A percentile compares a stretch with the other conserved stretches of the same genome.
phyloP scores from a whole-genome alignment of 2,113 vertebrate species.

The Salvelinus sp. region DNA sequence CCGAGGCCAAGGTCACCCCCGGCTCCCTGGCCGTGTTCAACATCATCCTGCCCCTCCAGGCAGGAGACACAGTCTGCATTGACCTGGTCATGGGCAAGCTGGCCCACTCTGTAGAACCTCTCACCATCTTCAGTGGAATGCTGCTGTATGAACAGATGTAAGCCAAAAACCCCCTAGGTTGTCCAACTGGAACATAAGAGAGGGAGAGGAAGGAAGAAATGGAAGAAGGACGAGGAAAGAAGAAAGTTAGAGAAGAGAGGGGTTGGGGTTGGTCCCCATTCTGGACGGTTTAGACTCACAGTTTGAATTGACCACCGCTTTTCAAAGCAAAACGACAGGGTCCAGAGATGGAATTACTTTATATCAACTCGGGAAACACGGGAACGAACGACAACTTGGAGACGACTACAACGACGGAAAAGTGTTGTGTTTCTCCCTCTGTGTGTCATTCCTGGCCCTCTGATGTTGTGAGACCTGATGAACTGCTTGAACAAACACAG shows the following conservation, averaged over 20 bases:
- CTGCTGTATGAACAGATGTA: constrained; percentile 81
- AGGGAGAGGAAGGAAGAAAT: not conserved
- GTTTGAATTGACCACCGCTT: not conserved
- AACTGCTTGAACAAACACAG: constrained; percentile 37
- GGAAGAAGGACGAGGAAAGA: not conserved
- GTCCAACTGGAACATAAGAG: not conserved
- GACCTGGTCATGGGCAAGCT: constrained; percentile 91
- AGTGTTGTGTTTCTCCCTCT: constrained; percentile 15
- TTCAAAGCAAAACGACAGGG: constrained; percentile 16
- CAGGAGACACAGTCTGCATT: constrained; percentile 85
- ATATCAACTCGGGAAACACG: not conserved
- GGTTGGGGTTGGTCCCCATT: not conserved
- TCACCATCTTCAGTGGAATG: constrained; percentile 87
- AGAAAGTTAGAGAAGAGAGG: not conserved
- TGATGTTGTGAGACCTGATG: constrained; percentile 21
- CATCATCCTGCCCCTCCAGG: constrained; percentile 84
- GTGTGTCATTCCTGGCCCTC: not conserved
- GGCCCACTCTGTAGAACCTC: constrained; percentile 87
- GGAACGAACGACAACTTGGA: constrained; percentile 1
- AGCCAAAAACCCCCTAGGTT: not conserved
- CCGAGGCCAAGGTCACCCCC: constrained; percentile 75
- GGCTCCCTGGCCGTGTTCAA: constrained; percentile 88
- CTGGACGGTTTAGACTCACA: not conserved
- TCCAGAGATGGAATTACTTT: constrained; percentile 12
- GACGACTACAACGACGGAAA: not conserved